Conservation (phyloP, 2,797 vertebrate species). For the Megalops cyprinoides region DNA sequence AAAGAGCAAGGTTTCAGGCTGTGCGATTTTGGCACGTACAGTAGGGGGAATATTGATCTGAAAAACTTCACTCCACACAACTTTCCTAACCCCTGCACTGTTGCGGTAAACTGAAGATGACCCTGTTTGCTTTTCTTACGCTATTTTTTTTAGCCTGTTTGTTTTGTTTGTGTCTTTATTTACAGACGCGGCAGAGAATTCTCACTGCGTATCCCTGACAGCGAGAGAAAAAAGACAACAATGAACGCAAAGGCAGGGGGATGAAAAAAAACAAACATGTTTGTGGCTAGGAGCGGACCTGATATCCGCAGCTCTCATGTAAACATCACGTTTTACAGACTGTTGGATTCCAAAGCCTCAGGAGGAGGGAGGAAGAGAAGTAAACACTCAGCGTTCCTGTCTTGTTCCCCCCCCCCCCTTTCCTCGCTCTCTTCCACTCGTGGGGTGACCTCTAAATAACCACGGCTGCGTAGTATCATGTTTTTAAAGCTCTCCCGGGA, state of each 20-base stretch:
- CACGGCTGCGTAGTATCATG: conserved; percentile 79
- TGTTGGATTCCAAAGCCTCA: conserved; percentile 52
- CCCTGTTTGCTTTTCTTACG: conserved; percentile 58
- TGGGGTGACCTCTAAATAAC: conserved; percentile 81
- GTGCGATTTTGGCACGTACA: neutral
- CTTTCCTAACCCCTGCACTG: conserved; percentile 28
- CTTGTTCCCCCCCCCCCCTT: conserved; percentile 41
- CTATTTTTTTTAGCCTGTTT: conserved; percentile 54
- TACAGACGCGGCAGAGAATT: conserved; percentile 50
- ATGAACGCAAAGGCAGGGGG: conserved; percentile 35
- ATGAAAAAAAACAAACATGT: conserved; percentile 52
- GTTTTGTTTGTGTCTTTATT: conserved; percentile 61
- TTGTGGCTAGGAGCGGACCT: conserved; percentile 46
- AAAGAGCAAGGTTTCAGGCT: conserved; percentile 17
- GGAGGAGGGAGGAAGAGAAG: conserved; percentile 50
- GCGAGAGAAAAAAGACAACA: conserved; percentile 45
- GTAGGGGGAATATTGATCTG: conserved; percentile 38
- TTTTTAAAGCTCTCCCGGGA: conserved; percentile 80
- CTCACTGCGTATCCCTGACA: conserved; percentile 51
- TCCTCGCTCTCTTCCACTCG: conserved; percentile 45
- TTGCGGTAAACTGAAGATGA: conserved; percentile 70
- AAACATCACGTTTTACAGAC: conserved; percentile 43
- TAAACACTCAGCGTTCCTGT: conserved; percentile 50
- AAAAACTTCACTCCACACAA: conserved; percentile 32
- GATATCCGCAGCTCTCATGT: conserved; percentile 55